phyloP scores from a whole-genome alignment of 1,140 invertebrate genomes.

The Drosophila guanche region DNA sequence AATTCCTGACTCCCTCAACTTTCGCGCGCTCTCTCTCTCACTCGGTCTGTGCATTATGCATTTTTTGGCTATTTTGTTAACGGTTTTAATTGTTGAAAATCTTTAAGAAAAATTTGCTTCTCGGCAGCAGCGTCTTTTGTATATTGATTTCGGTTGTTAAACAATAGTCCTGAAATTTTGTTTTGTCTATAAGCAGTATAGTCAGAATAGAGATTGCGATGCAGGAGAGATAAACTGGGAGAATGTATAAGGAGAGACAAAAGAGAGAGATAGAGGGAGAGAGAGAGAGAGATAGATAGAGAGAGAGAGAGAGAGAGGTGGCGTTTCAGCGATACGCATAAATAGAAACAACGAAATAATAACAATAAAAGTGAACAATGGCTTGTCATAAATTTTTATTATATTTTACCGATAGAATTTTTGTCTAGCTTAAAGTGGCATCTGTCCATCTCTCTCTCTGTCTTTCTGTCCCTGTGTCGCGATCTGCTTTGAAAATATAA shows the following conservation, averaged over 20 bases:
- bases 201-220: constrained; percentile 2
- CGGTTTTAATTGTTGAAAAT: constrained; percentile 61
- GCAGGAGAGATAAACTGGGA: neutral
- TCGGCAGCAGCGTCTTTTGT: constrained; percentile 31
- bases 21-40: neutral
- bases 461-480: constrained; percentile 3
- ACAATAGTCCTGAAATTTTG: constrained; percentile 72
- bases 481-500: constrained; percentile 48
- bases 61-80: constrained; percentile 60
- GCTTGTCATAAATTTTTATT: constrained; percentile 71
- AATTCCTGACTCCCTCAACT: neutral
- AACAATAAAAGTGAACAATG: constrained; percentile 73
- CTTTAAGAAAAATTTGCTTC: neutral
- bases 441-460: constrained; percentile 41
- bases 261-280: neutral
- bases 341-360: constrained; percentile 58
- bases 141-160: constrained; percentile 67
- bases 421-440: constrained; percentile 47
- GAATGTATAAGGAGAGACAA: constrained; percentile 9
- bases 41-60: no score
- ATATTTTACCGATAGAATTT: constrained; percentile 69
- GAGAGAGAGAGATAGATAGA: no score
- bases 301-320: no score
- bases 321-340: constrained; percentile 16
- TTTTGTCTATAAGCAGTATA: constrained; percentile 36